Evolutionary conservation across 2,113 vertebrate genomes (phyloP), one percentile per base, ranked within the genome.

Genomic region (Raja brachyura): DNA sequence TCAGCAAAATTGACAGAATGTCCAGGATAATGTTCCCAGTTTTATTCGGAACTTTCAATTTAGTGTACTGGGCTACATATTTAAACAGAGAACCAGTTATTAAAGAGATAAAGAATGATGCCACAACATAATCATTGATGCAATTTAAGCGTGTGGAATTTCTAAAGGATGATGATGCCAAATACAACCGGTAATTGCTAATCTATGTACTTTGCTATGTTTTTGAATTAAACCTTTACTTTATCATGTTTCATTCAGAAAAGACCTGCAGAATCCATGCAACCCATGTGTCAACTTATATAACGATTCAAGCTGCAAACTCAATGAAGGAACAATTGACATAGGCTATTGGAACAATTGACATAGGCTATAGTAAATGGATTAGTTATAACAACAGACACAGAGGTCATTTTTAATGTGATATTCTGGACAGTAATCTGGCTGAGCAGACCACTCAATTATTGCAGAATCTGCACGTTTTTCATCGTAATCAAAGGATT

Each of bases 1-100:
- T 99, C 93, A 99, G 99, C 97, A 99, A 98, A 97, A 99, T 99
- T 93, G 99, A 99, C 96, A 97, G 99, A 96, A 98, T 99, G 97
- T 99, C 99, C 94, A 97, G 99, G 95, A 98, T 99, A 97, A 97
- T 99, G 94, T 99, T 99, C 95, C 99, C 99, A 4, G 97, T 99
- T 94, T 97, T 99, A 94, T 99, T 99, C 94, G 97, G 98, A 94
- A 97, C 96, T 93, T 99, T 99, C 95, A 99, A 99, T 95, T 97
- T 99, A 93, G 98, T 99, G 93, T 99, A 99, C 94, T 99, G 99
- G 99, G 99, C 98, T 94, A 99, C 99, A 0, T 99, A 99, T 96
- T 95, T 99, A 95, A 99, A 98, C 96, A 98, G 98, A 95, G 98
- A 99, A 95, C 98, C 98, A 39, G 96, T 97, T 94, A 97, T 98